Evolutionary conservation across 2,113 vertebrate genomes (phyloP).

Genomic region (Engraulis encrasicolus): DNA sequence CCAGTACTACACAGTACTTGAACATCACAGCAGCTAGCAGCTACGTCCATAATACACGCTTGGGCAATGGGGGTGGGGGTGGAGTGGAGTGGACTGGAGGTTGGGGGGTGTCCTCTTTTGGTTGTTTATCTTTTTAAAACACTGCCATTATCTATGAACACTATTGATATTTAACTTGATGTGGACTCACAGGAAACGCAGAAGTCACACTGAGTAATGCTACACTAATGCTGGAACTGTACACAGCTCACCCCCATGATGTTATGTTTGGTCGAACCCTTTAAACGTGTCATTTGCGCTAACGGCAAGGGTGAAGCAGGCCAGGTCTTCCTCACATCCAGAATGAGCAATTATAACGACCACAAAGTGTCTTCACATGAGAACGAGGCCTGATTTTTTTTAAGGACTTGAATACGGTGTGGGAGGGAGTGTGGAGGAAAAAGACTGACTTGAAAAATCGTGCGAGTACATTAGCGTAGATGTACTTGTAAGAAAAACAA

Average conservation of each 20-base stretch:
- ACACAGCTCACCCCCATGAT: slow-evolving; percentile 14
- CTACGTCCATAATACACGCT: not conserved
- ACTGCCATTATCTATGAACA: slow-evolving; percentile 10
- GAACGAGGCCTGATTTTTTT: slow-evolving; percentile 11
- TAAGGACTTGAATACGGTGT: slow-evolving; percentile 17
- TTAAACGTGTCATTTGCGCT: not conserved
- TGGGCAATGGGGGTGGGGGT: not conserved
- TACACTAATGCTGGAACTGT: slow-evolving; percentile 35
- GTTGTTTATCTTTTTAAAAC: not conserved
- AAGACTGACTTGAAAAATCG: not conserved
- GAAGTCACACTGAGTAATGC: slow-evolving; percentile 36
- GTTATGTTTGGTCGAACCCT: not conserved
- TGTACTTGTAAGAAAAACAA: not conserved
- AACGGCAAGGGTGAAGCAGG: not conserved
- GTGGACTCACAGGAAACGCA: slow-evolving; percentile 40
- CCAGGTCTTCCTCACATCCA: not conserved
- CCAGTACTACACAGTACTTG: slow-evolving; percentile 36
- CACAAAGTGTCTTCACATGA: slow-evolving; percentile 20
- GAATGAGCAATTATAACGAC: slow-evolving; percentile 11
- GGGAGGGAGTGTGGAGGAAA: not conserved
- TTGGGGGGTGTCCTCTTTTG: not conserved
- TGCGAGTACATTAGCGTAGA: not conserved
- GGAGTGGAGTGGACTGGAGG: no score
- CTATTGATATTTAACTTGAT: slow-evolving; percentile 25
- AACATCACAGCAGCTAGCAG: slow-evolving; percentile 34